Conservation (phyloP, 2,113 vertebrate species). For the Gallinago media region DNA sequence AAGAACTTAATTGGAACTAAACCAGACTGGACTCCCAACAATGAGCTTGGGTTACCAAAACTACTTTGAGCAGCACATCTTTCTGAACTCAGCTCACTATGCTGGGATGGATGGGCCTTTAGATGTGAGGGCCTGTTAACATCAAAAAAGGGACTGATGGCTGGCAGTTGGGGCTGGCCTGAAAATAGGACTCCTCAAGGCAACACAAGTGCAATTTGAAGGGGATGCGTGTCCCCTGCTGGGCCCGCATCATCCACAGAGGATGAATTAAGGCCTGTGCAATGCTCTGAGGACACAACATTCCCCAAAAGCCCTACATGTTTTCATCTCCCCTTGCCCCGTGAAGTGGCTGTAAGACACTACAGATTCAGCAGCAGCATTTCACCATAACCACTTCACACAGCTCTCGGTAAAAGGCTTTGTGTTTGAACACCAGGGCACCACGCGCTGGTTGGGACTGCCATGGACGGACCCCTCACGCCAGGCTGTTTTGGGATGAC, state of each 20-base stretch:
- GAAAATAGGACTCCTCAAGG: neutral
- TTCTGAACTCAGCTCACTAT: neutral
- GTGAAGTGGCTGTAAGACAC: neutral
- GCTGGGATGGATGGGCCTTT: neutral
- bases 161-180: neutral
- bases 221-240: neutral
- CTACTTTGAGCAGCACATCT: neutral
- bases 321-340: neutral
- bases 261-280: neutral
- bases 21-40: neutral
- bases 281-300: neutral
- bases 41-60: neutral
- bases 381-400: neutral
- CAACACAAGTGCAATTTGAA: neutral
- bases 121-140: neutral
- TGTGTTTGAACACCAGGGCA: neutral
- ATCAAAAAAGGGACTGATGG: neutral
- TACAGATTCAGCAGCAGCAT: neutral
- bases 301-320: neutral
- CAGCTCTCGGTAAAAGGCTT: neutral
- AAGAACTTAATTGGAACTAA: neutral
- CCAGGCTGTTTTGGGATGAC: neutral
- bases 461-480: rapidly evolving
- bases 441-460: rapidly evolving
- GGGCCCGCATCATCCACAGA: rapidly evolving